phyloP scores from a whole-genome alignment of 2,797 vertebrate genomes.

The Arrhamphus sclerolepis region DNA sequence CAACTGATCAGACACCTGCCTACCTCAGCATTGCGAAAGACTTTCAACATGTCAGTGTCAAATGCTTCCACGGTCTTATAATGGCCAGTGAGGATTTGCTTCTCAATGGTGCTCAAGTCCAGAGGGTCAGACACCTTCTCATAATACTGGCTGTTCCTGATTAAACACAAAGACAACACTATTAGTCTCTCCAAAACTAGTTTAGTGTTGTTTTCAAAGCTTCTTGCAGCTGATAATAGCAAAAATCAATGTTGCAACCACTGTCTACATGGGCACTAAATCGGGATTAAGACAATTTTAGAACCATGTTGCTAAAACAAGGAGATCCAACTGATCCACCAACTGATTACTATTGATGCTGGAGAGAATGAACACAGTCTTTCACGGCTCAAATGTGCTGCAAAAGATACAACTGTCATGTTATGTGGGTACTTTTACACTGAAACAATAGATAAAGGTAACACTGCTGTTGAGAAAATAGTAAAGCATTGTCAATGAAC shows the following conservation, averaged over 20 bases:
- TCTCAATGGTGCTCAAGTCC: constrained; percentile 94
- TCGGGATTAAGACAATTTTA: background rate
- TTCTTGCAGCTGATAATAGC: background rate
- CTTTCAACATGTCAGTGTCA: constrained; percentile 96
- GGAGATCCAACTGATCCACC: constrained; percentile 47
- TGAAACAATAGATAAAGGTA: constrained; percentile 41
- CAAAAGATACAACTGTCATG: constrained; percentile 56
- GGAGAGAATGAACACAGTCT: constrained; percentile 27
- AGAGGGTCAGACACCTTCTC: constrained; percentile 96
- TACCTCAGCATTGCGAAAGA: constrained; percentile 97
- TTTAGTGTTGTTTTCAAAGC: constrained; percentile 5
- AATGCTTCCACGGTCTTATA: constrained; percentile 96
- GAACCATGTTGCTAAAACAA: constrained; percentile 4
- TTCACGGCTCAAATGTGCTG: constrained; percentile 50
- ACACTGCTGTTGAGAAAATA: constrained; percentile 34
- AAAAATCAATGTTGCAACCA: constrained; percentile 2
- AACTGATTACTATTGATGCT: constrained; percentile 50
- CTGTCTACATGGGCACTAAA: background rate
- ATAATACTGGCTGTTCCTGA: constrained; percentile 94
- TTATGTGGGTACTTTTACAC: constrained; percentile 53
- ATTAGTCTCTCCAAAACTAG: constrained; percentile 7
- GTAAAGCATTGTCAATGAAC: constrained; percentile 39
- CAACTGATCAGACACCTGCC: constrained; percentile 57
- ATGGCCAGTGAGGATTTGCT: constrained; percentile 94
- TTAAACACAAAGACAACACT: constrained; percentile 15